phyloP scores from a whole-genome alignment of 1,140 invertebrate genomes.

The Globodera rostochiensis region DNA sequence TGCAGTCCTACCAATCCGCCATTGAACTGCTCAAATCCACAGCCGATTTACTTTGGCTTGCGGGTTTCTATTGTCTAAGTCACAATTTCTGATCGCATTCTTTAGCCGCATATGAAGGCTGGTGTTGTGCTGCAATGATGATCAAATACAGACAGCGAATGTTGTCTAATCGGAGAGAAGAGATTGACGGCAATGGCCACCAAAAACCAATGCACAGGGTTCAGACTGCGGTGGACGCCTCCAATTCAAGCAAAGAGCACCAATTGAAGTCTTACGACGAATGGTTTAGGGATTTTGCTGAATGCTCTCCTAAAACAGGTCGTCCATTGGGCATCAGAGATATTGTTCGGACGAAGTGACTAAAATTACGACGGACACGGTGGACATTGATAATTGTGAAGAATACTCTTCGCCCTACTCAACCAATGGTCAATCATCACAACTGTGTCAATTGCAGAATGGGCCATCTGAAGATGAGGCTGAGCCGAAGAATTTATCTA shows the following conservation, averaged over 20 bases:
- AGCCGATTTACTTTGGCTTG: conserved; percentile 60
- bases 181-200: background rate
- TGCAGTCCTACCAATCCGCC: conserved; percentile 58
- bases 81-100: background rate
- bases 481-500: background rate
- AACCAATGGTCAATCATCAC: background rate
- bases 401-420: background rate
- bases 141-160: conserved; percentile 33
- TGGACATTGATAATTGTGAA: background rate
- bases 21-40: conserved; percentile 57
- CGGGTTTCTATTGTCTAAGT: conserved; percentile 45
- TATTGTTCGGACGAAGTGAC: conserved; percentile 55
- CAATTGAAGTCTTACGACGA: conserved; percentile 3
- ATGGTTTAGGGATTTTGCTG: background rate
- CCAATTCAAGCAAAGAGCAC: background rate
- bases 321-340: conserved; percentile 55
- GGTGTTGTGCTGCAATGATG: conserved; percentile 58
- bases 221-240: background rate
- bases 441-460: background rate
- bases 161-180: background rate
- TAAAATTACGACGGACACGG: background rate
- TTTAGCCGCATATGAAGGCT: conserved; percentile 62
- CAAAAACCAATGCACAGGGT: background rate
- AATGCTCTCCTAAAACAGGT: background rate
- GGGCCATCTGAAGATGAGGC: background rate